A percentile compares a stretch with the other conserved stretches of the same genome.
These are phyloP conservation scores for Drosophila ezoana DNA, from an alignment of 2,888 invertebrate species.

Conservation along the genomic window DNA sequence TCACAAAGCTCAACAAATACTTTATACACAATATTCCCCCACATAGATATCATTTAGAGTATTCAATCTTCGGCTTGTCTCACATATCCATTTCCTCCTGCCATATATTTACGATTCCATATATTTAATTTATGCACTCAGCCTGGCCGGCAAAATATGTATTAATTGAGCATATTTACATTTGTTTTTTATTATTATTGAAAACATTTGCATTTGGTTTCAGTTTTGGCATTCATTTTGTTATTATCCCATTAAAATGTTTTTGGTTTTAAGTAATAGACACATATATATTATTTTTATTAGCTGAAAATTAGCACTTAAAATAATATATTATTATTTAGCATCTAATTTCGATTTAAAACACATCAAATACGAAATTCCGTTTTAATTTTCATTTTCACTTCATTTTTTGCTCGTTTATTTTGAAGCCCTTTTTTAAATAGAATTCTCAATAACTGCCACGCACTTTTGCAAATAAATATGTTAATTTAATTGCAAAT, in stretches of 20 bases:
- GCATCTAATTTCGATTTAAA: slow-evolving; percentile 23
- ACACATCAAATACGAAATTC: slow-evolving; percentile 18
- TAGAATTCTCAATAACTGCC: slow-evolving; percentile 18
- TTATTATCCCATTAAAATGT: slow-evolving; percentile 1
- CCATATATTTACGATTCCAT: not conserved
- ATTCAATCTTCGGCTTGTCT: too few species aligned
- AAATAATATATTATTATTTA: slow-evolving; percentile 41
- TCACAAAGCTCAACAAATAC: too few species aligned
- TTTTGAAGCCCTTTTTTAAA: slow-evolving; percentile 11
- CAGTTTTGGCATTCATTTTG: slow-evolving; percentile 3
- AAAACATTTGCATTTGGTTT: slow-evolving; percentile 3
- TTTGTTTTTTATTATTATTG: slow-evolving; percentile 23
- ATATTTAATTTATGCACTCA: slow-evolving; percentile 30
- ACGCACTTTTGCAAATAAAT: slow-evolving; percentile 13
- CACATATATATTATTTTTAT: slow-evolving; percentile 43
- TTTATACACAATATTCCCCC: too few species aligned
- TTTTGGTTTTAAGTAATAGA: slow-evolving; percentile 1
- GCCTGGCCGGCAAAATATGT: slow-evolving; percentile 9
- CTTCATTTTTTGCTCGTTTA: not conserved
- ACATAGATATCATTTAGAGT: too few species aligned
- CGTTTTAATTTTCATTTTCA: slow-evolving; percentile 22
- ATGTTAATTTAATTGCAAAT: slow-evolving; percentile 59
- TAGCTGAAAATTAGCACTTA: slow-evolving; percentile 61
- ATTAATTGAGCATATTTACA: slow-evolving; percentile 45
- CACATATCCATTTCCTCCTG: too few species aligned